Percentiles rank a stretch among this genome's conserved stretches.
phyloP scores from a whole-genome alignment of 2,113 vertebrate species.

The Ailurus styani region DNA sequence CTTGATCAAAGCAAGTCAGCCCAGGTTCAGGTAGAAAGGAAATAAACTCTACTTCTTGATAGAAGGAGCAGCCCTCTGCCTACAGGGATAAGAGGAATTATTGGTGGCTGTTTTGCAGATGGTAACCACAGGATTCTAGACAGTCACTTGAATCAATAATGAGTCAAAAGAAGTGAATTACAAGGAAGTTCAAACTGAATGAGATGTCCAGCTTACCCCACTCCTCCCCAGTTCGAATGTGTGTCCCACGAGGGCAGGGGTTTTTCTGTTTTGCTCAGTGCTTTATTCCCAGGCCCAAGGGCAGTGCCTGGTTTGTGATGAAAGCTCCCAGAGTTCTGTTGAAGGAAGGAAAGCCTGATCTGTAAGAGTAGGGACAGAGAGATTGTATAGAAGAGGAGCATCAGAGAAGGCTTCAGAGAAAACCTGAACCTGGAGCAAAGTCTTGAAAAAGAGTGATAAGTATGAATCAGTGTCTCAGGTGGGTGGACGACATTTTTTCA shows the following conservation, averaged over 20 bases:
- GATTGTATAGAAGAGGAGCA: neutral
- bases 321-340: neutral
- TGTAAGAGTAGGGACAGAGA: neutral
- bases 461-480: neutral
- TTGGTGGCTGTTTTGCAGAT: neutral
- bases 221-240: neutral
- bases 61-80: neutral
- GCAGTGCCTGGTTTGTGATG: neutral
- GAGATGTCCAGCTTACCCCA: neutral
- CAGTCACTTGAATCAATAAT: neutral
- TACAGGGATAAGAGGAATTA: neutral
- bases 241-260: neutral
- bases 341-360: neutral
- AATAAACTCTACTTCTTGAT: neutral
- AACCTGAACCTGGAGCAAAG: neutral
- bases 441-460: neutral
- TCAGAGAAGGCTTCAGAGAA: neutral
- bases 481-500: neutral
- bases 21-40: neutral
- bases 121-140: neutral
- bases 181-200: neutral
- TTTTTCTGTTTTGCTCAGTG: neutral
- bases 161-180: neutral
- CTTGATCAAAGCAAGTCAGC: neutral
- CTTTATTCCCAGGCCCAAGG: neutral